phyloP scores from a whole-genome alignment of 2,113 vertebrate genomes.

The Columba livia region DNA sequence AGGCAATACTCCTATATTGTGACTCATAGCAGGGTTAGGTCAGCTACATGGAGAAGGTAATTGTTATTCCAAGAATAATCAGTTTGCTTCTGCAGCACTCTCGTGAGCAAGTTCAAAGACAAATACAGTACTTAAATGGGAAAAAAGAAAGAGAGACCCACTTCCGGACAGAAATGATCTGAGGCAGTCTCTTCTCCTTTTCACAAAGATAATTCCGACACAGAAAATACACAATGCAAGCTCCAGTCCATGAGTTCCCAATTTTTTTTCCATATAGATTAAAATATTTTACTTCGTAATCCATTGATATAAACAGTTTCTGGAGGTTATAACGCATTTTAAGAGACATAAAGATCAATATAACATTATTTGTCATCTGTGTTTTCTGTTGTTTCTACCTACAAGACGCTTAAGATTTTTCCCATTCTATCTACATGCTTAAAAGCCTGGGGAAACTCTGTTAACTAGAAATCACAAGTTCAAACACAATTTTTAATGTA shows the following conservation, averaged over 20 bases:
- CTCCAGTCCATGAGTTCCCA: background rate
- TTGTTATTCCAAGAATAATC: background rate
- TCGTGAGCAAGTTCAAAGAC: background rate
- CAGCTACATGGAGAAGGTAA: background rate
- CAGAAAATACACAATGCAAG: background rate
- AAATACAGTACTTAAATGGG: background rate
- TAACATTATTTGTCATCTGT: background rate
- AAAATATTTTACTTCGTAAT: background rate
- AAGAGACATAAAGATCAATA: background rate
- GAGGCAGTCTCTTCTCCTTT: background rate
- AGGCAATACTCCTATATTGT: background rate
- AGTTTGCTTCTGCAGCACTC: background rate
- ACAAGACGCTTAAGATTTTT: background rate
- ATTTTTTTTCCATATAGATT: background rate
- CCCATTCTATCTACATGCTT: background rate
- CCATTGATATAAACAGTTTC: background rate
- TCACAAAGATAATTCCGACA: background rate
- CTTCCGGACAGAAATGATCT: background rate
- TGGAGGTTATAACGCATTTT: background rate
- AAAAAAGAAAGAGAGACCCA: background rate
- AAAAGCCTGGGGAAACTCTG: background rate
- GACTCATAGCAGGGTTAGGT: background rate
- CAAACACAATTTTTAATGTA: background rate
- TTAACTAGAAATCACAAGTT: background rate
- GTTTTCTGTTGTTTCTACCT: background rate